phyloP scores from a whole-genome alignment of 2,888 invertebrate genomes.

The Drosophila prostipennis region DNA sequence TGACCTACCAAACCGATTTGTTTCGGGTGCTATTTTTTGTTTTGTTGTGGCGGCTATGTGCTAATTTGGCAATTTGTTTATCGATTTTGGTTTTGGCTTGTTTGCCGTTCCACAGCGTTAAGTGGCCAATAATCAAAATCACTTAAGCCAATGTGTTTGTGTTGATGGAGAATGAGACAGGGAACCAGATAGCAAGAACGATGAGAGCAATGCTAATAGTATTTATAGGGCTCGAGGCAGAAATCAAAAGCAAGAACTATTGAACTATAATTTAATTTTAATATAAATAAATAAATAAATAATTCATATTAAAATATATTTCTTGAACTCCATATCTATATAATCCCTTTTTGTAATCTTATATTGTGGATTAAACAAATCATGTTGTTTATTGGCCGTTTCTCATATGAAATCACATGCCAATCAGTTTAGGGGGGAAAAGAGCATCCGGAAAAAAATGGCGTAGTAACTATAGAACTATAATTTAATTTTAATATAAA shows the following conservation, averaged over 20 bases:
- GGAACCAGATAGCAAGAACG: neutral
- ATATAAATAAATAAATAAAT: neutral
- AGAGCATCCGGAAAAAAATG: neutral
- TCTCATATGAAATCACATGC: neutral
- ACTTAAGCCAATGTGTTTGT: constrained; percentile 73
- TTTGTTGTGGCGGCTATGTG: constrained; percentile 56
- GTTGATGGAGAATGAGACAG: neutral
- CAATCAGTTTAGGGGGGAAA: neutral
- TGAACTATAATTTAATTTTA: no score
- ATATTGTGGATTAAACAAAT: neutral
- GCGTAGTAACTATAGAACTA: no score
- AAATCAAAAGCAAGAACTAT: no score
- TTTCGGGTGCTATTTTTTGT: constrained; percentile 49
- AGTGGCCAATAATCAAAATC: constrained; percentile 80
- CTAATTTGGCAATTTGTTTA: constrained; percentile 81
- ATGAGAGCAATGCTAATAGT: neutral
- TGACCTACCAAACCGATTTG: constrained; percentile 64
- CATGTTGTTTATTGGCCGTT: neutral
- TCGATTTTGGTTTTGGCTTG: constrained; percentile 65
- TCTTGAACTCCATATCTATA: neutral
- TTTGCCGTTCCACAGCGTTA: constrained; percentile 63
- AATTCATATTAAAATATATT: no score
- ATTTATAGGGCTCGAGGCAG: neutral
- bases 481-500: no score
- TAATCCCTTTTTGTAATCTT: neutral